Evolutionary conservation across 2,888 invertebrate species (phyloP).

Genomic region (Harpalus rufipes): DNA sequence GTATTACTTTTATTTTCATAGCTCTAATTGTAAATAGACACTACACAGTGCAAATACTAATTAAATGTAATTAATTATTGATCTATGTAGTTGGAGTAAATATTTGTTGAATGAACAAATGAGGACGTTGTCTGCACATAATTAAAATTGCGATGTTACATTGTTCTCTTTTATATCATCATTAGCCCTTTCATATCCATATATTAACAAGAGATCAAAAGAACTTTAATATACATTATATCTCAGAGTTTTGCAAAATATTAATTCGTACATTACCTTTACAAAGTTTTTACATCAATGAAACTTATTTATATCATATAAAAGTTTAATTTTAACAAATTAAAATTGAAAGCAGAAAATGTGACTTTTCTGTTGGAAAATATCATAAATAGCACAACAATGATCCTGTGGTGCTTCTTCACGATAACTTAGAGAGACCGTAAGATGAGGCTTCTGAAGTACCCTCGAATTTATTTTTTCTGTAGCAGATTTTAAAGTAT

Average conservation of each 20-base stretch:
- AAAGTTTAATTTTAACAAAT: neutral
- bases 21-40: neutral
- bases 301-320: neutral
- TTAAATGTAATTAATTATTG: constrained; percentile 1
- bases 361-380: no score
- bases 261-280: neutral
- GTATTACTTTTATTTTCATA: no score
- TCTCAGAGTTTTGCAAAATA: neutral
- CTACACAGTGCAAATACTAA: neutral
- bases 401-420: no score
- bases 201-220: constrained; percentile 7
- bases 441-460: no score
- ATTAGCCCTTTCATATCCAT: constrained; percentile 14
- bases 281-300: neutral
- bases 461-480: no score
- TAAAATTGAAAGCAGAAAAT: neutral
- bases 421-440: no score
- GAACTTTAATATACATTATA: constrained; percentile 13
- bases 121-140: constrained; percentile 16
- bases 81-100: neutral
- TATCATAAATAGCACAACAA: no score
- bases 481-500: no score
- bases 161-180: constrained; percentile 28
- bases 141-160: constrained; percentile 14
- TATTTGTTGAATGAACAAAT: neutral